phyloP scores from a whole-genome alignment of 1,140 invertebrate species.

The Drosophila insularis region DNA sequence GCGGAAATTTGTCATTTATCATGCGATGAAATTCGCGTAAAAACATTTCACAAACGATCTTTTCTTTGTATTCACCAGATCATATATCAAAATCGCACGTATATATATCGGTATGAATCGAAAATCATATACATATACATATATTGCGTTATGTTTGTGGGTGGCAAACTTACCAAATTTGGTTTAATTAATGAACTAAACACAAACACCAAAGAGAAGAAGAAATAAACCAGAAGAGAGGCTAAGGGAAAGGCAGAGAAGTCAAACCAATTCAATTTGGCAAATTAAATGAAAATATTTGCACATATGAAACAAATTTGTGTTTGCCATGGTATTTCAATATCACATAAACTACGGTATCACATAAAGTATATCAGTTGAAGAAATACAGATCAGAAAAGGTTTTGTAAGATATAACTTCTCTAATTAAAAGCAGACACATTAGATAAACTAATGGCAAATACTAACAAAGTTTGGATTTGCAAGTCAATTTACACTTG shows the following conservation, averaged over 20 bases:
- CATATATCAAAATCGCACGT: slow-evolving; percentile 79
- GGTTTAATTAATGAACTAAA: slow-evolving; percentile 67
- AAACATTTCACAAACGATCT: slow-evolving; percentile 37
- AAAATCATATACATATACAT: background rate
- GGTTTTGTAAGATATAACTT: background rate
- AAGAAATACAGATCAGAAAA: background rate
- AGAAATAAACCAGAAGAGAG: background rate
- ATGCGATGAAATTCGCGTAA: slow-evolving; percentile 64
- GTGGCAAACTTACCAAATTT: slow-evolving; percentile 54
- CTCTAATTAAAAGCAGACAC: too few species aligned
- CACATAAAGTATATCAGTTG: background rate
- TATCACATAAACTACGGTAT: slow-evolving; percentile 12
- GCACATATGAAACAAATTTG: slow-evolving; percentile 48
- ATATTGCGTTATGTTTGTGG: slow-evolving; percentile 50
- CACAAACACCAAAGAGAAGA: background rate
- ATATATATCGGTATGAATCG: slow-evolving; percentile 18
- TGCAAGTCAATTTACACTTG: too few species aligned
- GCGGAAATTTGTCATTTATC: slow-evolving; percentile 77
- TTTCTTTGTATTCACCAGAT: slow-evolving; percentile 32
- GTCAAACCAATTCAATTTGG: slow-evolving; percentile 46
- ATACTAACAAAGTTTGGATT: too few species aligned
- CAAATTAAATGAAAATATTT: slow-evolving; percentile 71
- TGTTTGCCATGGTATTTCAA: slow-evolving; percentile 20
- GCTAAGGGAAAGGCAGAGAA: slow-evolving; percentile 18
- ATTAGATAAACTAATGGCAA: too few species aligned